Base-by-base conservation (phyloP, 2,797 vertebrate genomes). In the Smutsia temminckii region DNA sequence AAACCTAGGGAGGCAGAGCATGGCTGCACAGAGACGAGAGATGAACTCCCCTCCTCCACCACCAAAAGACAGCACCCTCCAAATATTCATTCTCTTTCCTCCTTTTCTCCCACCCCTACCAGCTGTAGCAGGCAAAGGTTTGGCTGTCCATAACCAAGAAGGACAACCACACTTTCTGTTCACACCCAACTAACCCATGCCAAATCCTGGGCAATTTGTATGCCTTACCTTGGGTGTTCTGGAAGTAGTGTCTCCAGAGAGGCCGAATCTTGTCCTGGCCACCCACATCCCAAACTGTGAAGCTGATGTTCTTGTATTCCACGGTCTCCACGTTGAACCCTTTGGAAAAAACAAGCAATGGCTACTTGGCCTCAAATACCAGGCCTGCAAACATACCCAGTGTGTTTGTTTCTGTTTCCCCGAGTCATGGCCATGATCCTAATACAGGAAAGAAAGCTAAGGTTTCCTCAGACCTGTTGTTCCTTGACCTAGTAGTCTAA, bases 301-400 rank as follows among this genome's bases (percentile, higher is more conserved):
- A 99, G 98, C 99, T 99, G 98, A 99, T 99, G 98, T 99, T 99
- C 99, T 99, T 99, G 98, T 99, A 99, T 91, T 99, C 99, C 96
- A 99, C 99, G 0, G 99, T 99, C 98, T 99, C 99, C 63, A 99
- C 99, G 3, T 99, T 99, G 98, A 99, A 99, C 18, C 99, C 99
- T 99, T 98, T 68, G 63, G 91, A 95, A 94, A 97, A 87, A 92
- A 42, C 68, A 94, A 49, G 75, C 25, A 93, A 85, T 72, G 75
- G 49, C 42, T 46, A 85, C n/a, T 90, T 81, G 63, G 37, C 72
- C 66, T 85, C 84, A 90, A 96, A 98, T 25, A 94, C 64, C 92
- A 95, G 16, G 42, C 34, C 55, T 79, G 69, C 87, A 96, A 93
- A 64, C 0, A 64, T 77, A 29, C 21, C 10, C 1, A 64, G 1